phyloP scores from a whole-genome alignment of 2,797 vertebrate genomes.

The Jordanella pulchra region DNA sequence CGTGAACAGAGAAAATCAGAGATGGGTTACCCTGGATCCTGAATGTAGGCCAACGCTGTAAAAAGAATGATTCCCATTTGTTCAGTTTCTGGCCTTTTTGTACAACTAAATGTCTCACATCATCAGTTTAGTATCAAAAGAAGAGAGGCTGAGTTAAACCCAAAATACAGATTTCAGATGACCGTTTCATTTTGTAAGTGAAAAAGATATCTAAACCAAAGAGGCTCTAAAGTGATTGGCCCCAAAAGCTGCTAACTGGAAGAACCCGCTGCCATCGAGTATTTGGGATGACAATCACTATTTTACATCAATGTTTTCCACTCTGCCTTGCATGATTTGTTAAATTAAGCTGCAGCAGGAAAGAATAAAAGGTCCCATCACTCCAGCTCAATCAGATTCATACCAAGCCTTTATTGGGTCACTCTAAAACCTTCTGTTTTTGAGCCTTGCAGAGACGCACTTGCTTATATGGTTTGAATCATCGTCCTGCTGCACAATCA shows the following conservation, averaged over 20 bases:
- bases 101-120: neutral
- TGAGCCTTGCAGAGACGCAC: neutral
- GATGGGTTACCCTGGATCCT: neutral
- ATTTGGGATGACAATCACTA: neutral
- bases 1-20: slow-evolving; percentile 10
- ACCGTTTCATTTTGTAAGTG: too few species aligned
- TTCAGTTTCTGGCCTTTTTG: neutral
- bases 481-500: neutral
- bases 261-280: too few species aligned
- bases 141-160: neutral
- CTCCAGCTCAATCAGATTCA: neutral
- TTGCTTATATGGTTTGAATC: neutral
- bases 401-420: too few species aligned
- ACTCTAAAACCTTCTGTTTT: too few species aligned
- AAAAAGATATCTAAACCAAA: too few species aligned
- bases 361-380: neutral
- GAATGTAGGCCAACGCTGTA: neutral
- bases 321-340: neutral
- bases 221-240: too few species aligned
- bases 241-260: neutral
- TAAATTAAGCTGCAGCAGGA: neutral
- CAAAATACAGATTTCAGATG: neutral
- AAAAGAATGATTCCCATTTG: neutral
- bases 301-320: neutral
- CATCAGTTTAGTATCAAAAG: neutral